phyloP scores from a whole-genome alignment of 2,888 invertebrate species.

The Luperina testacea region DNA sequence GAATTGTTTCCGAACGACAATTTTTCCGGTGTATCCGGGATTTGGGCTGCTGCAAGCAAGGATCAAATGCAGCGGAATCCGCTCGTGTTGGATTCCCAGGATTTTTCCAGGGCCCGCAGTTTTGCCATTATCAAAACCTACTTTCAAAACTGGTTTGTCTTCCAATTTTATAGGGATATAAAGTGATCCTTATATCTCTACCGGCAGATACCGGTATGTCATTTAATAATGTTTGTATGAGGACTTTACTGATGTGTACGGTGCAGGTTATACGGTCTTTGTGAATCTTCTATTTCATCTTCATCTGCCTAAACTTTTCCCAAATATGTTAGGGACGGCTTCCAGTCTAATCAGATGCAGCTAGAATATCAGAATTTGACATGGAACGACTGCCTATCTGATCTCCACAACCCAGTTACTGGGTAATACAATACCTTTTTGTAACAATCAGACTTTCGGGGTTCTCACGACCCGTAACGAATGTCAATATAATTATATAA shows the following conservation, averaged over 20 bases:
- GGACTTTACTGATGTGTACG: not conserved
- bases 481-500: no score
- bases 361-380: no score
- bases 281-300: not conserved
- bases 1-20: conserved; percentile 64
- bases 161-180: conserved; percentile 66
- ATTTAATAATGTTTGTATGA: conserved; percentile 9
- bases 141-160: conserved; percentile 62
- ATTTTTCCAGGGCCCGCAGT: conserved; percentile 62
- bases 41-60: conserved; percentile 67
- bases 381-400: no score
- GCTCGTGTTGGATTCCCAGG: conserved; percentile 68
- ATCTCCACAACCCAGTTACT: no score
- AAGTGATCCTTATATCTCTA: not conserved
- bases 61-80: conserved; percentile 71
- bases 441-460: no score
- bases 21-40: conserved; percentile 64
- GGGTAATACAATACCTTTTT: no score
- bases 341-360: no score
- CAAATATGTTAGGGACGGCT: no score
- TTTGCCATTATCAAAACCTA: conserved; percentile 70
- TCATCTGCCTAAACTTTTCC: no score
- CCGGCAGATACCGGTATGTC: not conserved
- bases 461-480: no score
- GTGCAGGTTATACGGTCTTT: not conserved